These are phyloP conservation scores for Pantelozetes paolii DNA, from an alignment of 2,888 invertebrate genomes.

Conservation along the genomic window DNA sequence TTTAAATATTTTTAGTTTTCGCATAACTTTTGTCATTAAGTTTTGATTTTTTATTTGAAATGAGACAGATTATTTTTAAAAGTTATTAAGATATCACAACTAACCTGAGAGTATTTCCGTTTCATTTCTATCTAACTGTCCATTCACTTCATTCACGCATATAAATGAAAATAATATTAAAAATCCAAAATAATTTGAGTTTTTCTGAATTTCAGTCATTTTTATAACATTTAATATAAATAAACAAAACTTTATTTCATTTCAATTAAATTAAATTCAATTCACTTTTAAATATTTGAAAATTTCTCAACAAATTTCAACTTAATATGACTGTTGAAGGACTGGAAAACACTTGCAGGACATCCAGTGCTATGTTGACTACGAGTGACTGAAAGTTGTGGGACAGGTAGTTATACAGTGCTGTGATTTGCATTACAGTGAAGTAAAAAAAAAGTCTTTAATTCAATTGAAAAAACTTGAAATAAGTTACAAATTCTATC, in stretches of 20 bases:
- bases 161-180: background rate
- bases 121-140: slow-evolving; percentile 35
- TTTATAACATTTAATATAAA: background rate
- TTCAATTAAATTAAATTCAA: background rate
- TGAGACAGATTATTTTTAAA: no score
- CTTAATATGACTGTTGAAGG: background rate
- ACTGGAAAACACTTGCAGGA: slow-evolving; percentile 14
- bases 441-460: no score
- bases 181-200: background rate
- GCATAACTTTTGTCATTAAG: no score
- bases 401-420: background rate
- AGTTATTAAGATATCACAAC: background rate
- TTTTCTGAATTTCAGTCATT: background rate
- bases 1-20: no score
- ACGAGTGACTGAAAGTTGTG: background rate
- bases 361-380: slow-evolving; percentile 1
- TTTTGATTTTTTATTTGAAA: no score
- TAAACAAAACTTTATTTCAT: background rate
- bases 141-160: background rate
- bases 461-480: no score
- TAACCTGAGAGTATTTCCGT: slow-evolving; percentile 40
- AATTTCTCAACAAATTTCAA: background rate
- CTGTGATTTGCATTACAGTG: background rate
- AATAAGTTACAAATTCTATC: no score
- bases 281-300: background rate